Evolutionary conservation across 2,888 invertebrate genomes (phyloP), one percentile per base, ranked within the genome.

Genomic region (Thyatira batis): DNA sequence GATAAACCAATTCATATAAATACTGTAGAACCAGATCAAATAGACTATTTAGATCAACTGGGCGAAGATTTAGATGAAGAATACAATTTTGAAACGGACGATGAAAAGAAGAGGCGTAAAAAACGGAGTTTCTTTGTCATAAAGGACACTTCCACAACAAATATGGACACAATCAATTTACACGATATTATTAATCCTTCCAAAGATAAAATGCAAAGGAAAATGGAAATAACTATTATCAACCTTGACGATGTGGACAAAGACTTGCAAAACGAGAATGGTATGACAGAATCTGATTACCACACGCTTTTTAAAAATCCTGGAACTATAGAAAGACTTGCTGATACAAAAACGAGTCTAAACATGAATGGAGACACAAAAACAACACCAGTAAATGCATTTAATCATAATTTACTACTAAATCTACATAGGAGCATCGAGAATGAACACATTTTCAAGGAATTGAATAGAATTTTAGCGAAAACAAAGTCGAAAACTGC

Each of bases 151-250:
- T n/a, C 53, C 9, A 45, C 11, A 45, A 10, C 44, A 1, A 48
- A 17, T 10, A 20, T 27, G 0, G 28, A 48, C 10, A 9, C 17
- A 28, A 20, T 28, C 0, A 28, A 48, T 27, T 28, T 28, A 13
- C 17, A 20, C 10, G 17, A 46, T 20, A 2, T 17, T 8, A 9
- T 46, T 2, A 17, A 20, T 4, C 25, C 46, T 3, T 25, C 21
- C 0, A 20, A 25, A n/a, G 50, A 55, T 13, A 2, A 17, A 2
- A 43, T 48, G 52, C 48, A 54, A 9, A 69, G 61, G 30, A 65
- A 66, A 8, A 55, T 71, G 9, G 69, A 75, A 33, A 58, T 77
- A 46, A 73, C 75, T 3, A 65, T 76, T 13, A 73, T 77, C 6
- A 62, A 77, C 51, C 63, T 73, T 20, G 67, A 74, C 23, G 65